These are phyloP conservation scores for Hippocampus mohnikei DNA, from an alignment of 2,113 vertebrate genomes.

Conservation along the genomic window DNA sequence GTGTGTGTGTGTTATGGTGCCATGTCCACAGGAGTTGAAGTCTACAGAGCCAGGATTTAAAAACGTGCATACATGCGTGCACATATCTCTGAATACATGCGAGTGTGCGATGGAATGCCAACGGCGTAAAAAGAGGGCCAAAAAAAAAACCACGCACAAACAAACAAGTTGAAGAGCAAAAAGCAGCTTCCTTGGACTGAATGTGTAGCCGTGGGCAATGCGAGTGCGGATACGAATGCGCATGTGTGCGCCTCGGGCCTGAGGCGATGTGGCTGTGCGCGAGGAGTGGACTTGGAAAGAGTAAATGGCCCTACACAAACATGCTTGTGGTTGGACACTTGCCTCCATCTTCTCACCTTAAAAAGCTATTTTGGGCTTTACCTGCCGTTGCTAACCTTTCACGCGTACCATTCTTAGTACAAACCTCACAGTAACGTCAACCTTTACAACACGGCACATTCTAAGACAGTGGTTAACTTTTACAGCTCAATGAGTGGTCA, in stretches of 20 bases:
- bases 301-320: slow-evolving; percentile 31
- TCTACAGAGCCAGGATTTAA: slow-evolving; percentile 29
- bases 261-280: slow-evolving; percentile 16
- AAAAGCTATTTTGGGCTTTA: too few relatives aligned
- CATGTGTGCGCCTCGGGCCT: slow-evolving; percentile 24
- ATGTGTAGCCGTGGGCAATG: slow-evolving; percentile 55
- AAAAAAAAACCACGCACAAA: slow-evolving; percentile 51
- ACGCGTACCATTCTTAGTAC: too few relatives aligned
- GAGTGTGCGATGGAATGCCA: slow-evolving; percentile 43
- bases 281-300: slow-evolving; percentile 13
- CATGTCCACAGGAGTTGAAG: slow-evolving; percentile 42
- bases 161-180: slow-evolving; percentile 61
- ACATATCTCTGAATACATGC: slow-evolving; percentile 31
- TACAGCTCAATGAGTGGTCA: too few relatives aligned
- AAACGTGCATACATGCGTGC: slow-evolving; percentile 31
- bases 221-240: slow-evolving; percentile 34
- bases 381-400: too few relatives aligned
- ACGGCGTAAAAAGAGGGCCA: slow-evolving; percentile 31
- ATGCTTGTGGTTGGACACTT: slow-evolving; percentile 1
- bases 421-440: too few relatives aligned
- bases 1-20: slow-evolving; percentile 15
- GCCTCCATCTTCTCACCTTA: background rate
- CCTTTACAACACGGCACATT: too few relatives aligned
- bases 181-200: slow-evolving; percentile 55
- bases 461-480: too few relatives aligned